phyloP scores from a whole-genome alignment of 2,113 vertebrate species.

The Melanostigma gelatinosum region DNA sequence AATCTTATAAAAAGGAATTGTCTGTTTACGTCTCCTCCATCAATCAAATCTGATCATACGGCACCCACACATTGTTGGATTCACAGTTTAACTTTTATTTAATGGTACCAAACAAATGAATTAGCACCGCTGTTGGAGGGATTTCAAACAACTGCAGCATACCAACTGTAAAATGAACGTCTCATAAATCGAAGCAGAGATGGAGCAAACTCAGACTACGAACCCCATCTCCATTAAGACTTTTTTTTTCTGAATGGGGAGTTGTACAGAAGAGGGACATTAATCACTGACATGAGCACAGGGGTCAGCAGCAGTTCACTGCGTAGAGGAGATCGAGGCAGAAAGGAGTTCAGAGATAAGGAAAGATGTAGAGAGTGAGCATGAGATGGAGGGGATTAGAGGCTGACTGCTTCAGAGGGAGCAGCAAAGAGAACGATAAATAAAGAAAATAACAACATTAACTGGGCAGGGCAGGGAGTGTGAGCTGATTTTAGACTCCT shows the following conservation, averaged over 20 bases:
- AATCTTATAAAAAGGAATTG: neutral
- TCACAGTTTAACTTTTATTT: neutral
- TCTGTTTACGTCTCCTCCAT: neutral
- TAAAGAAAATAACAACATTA: constrained; percentile 36
- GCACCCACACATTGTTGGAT: neutral
- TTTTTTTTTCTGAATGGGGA: constrained; percentile 55
- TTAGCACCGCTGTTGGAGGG: no score
- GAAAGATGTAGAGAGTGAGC: constrained; percentile 24
- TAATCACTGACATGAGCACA: constrained; percentile 60
- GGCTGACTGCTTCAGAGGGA: constrained; percentile 8
- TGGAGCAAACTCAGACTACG: constrained; percentile 11
- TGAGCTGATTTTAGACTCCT: constrained; percentile 26
- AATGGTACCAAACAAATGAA: neutral
- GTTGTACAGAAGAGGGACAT: constrained; percentile 54
- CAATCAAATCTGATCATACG: neutral
- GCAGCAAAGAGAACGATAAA: constrained; percentile 17
- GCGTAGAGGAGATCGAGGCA: constrained; percentile 35
- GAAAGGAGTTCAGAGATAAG: constrained; percentile 32
- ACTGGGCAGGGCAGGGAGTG: neutral
- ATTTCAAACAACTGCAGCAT: neutral
- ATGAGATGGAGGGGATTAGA: constrained; percentile 22
- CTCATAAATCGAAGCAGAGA: constrained; percentile 3
- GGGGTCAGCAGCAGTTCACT: constrained; percentile 72
- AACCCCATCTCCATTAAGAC: constrained; percentile 33
- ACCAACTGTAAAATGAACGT: neutral